phyloP scores from a whole-genome alignment of 1,140 invertebrate genomes.

The Drosophila burlai region DNA sequence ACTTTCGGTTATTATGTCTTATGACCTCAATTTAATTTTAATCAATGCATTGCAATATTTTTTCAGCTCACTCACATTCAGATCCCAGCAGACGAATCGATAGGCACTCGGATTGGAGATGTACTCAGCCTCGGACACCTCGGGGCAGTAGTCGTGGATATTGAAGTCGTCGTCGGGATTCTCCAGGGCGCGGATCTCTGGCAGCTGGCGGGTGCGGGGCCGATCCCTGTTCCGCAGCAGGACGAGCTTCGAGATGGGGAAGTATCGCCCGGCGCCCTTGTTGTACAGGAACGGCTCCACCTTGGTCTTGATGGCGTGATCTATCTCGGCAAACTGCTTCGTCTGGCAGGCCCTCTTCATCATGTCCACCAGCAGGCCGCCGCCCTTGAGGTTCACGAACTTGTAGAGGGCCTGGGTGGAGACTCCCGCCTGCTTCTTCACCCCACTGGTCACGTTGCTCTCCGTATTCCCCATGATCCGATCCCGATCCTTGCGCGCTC shows the following conservation, averaged over 20 bases:
- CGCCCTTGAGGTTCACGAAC: conserved; percentile 94
- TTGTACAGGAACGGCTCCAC: conserved; percentile 97
- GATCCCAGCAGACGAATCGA: conserved; percentile 94
- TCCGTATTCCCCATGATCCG: conserved; percentile 95
- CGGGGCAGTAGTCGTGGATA: conserved; percentile 90
- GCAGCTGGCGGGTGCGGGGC: conserved; percentile 91
- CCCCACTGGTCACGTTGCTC: conserved; percentile 95
- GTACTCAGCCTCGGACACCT: conserved; percentile 87
- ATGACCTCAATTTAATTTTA: background rate
- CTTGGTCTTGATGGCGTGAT: conserved; percentile 95
- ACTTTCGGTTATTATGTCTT: background rate
- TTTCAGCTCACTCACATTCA: conserved; percentile 1
- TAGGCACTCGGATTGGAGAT: conserved; percentile 88
- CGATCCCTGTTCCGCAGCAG: conserved; percentile 94
- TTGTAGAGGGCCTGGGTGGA: conserved; percentile 93
- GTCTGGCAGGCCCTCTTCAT: conserved; percentile 96
- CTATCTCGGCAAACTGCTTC: conserved; percentile 95
- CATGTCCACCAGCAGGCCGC: conserved; percentile 95
- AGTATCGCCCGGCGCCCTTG: conserved; percentile 94
- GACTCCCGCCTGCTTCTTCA: conserved; percentile 95
- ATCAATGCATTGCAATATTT: background rate
- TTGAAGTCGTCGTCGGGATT: conserved; percentile 93
- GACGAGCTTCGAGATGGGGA: conserved; percentile 95
- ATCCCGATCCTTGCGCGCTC: conserved; percentile 15
- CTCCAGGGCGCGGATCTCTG: conserved; percentile 90